These are phyloP conservation scores for Theonella swinhoei DNA, from an alignment of 37 sponge, comb jelly and placozoan species.

Conservation along the genomic window DNA sequence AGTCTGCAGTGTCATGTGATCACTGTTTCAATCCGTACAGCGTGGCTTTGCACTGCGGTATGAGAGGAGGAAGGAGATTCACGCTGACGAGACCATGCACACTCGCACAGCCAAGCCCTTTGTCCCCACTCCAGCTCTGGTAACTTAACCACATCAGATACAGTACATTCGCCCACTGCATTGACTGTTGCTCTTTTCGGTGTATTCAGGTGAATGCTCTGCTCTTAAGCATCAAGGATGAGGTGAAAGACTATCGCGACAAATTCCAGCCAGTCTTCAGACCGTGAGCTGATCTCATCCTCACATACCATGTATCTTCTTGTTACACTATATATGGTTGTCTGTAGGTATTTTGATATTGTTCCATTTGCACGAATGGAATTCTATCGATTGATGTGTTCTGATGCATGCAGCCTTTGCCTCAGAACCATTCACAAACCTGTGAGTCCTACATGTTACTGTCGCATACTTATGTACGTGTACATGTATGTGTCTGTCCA, in stretches of 20 bases:
- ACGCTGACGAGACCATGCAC: slow-evolving; percentile 50
- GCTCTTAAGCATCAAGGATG: slow-evolving; percentile 56
- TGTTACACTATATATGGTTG: neutral
- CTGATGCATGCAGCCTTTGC: slow-evolving; percentile 64
- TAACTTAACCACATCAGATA: slow-evolving; percentile 16
- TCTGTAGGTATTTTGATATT: slow-evolving; percentile 58
- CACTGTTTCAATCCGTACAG: neutral
- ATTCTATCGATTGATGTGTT: slow-evolving; percentile 62
- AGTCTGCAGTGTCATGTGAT: neutral
- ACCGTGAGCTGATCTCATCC: slow-evolving; percentile 17
- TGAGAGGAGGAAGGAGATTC: slow-evolving; percentile 67
- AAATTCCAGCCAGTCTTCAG: slow-evolving; percentile 74
- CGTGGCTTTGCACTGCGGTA: slow-evolving; percentile 70
- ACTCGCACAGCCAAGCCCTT: slow-evolving; percentile 34
- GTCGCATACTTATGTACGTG: neutral
- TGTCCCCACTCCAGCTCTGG: slow-evolving; percentile 58
- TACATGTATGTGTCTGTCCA: neutral
- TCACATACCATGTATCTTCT: neutral
- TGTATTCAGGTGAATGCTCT: slow-evolving; percentile 71
- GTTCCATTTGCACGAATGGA: slow-evolving; percentile 71
- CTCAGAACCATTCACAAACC: slow-evolving; percentile 27
- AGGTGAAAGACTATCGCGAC: slow-evolving; percentile 58
- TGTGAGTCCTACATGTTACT: slow-evolving; percentile 24
- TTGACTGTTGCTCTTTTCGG: too few species aligned
- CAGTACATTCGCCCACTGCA: neutral